Conservation (phyloP, 2,797 vertebrate genomes). For the Anguilla obscura region DNA sequence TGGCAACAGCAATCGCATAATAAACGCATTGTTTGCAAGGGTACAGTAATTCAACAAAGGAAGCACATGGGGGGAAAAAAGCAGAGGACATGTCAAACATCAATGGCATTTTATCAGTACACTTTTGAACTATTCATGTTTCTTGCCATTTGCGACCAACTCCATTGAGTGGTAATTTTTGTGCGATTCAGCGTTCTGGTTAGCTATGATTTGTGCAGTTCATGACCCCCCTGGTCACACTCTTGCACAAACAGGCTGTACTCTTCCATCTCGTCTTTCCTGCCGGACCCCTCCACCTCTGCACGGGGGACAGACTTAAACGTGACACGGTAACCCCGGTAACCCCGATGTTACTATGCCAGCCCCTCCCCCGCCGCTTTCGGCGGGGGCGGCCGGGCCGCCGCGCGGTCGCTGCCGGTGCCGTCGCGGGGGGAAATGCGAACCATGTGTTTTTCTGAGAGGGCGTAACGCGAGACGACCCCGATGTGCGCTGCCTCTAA, state of each 20-base stretch:
- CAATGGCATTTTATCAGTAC: not conserved
- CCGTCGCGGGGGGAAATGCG: not conserved
- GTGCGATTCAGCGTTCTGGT: not conserved
- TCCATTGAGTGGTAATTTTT: not conserved
- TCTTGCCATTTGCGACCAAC: not conserved
- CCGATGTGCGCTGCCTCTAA: not conserved
- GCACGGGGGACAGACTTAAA: not conserved
- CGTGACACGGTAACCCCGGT: not conserved
- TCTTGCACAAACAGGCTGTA: not conserved
- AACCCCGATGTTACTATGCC: not conserved
- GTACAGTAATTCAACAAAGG: not conserved
- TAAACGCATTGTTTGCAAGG: not conserved
- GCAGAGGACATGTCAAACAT: not conserved
- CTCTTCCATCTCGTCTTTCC: not conserved
- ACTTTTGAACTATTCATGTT: not conserved
- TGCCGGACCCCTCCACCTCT: not conserved
- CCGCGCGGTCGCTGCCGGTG: not conserved
- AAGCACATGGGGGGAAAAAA: not conserved
- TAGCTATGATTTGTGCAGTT: not conserved
- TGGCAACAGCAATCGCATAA: not conserved
- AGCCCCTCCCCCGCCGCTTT: not conserved
- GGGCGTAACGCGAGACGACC: not conserved
- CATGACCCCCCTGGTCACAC: not conserved
- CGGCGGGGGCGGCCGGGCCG: not conserved
- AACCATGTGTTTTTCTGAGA: constrained; percentile 6